phyloP scores from a whole-genome alignment of 2,888 invertebrate species.

The Sminthurides aquaticus region DNA sequence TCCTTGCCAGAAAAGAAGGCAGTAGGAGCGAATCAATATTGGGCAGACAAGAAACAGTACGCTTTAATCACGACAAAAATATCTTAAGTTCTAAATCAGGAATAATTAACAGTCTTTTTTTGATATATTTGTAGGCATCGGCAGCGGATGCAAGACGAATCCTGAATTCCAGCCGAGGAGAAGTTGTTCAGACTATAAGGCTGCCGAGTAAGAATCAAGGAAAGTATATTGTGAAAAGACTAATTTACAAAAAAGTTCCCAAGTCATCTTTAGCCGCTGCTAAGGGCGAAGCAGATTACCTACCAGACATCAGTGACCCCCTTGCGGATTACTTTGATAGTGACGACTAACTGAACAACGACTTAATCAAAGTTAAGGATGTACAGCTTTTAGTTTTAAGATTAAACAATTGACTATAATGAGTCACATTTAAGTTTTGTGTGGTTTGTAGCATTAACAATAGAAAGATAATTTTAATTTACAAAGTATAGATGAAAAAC shows the following conservation, averaged over 20 bases:
- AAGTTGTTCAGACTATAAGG: constrained; percentile 14
- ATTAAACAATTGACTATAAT: too few relatives aligned
- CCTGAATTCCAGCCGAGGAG: neutral
- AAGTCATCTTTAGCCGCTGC: constrained; percentile 1
- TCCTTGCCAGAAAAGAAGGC: neutral
- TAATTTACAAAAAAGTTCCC: constrained; percentile 17
- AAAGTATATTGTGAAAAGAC: constrained; percentile 16
- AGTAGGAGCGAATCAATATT: neutral
- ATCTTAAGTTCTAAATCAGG: too few relatives aligned
- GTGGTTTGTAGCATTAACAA: too few relatives aligned
- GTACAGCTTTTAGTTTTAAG: too few relatives aligned
- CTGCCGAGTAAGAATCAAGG: constrained; percentile 18
- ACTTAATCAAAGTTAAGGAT: too few relatives aligned
- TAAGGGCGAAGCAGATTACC: constrained; percentile 16
- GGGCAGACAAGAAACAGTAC: too few relatives aligned
- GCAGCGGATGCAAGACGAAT: neutral
- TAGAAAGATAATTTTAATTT: too few relatives aligned
- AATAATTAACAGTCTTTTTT: too few relatives aligned
- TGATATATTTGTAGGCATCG: neutral
- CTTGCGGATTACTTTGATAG: constrained; percentile 20
- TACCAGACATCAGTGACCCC: constrained; percentile 30
- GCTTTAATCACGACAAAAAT: too few relatives aligned
- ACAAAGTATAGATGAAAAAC: too few relatives aligned
- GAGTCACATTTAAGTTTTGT: too few relatives aligned
- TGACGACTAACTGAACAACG: neutral